Conservation (phyloP, 92 coral and sea anemone genomes). For the Parazoanthus swiftii region DNA sequence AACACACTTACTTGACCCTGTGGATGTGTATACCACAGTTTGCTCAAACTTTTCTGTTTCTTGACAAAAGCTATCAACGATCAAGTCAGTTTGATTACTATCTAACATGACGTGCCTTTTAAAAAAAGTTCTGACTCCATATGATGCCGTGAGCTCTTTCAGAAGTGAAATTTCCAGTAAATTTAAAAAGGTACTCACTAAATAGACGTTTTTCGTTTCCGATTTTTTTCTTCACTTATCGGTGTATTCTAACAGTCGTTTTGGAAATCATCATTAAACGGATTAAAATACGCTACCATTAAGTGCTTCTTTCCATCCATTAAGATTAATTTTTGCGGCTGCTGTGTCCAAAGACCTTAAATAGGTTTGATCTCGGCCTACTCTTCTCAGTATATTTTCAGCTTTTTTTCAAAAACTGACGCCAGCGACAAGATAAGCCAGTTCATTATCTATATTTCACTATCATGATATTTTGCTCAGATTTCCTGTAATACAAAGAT, state of each 20-base stretch:
- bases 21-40: neutral
- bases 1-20: neutral
- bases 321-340: too few species aligned
- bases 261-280: too few species aligned
- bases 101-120: neutral
- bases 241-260: too few species aligned
- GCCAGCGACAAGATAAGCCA: too few species aligned
- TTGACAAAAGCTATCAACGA: neutral
- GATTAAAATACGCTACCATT: neutral
- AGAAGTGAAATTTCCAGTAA: neutral
- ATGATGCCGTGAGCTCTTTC: neutral
- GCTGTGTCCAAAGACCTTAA: neutral
- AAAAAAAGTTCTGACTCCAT: neutral
- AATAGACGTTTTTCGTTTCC: neutral
- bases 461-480: too few species aligned
- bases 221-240: neutral
- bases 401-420: too few species aligned
- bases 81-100: conserved; percentile 1
- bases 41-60: neutral
- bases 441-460: too few species aligned
- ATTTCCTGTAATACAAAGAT: too few species aligned
- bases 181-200: too few species aligned
- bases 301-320: neutral
- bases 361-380: neutral
- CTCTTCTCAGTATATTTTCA: too few species aligned